Conservation (phyloP, 2,888 invertebrate species). For the Dorcus hopei region DNA sequence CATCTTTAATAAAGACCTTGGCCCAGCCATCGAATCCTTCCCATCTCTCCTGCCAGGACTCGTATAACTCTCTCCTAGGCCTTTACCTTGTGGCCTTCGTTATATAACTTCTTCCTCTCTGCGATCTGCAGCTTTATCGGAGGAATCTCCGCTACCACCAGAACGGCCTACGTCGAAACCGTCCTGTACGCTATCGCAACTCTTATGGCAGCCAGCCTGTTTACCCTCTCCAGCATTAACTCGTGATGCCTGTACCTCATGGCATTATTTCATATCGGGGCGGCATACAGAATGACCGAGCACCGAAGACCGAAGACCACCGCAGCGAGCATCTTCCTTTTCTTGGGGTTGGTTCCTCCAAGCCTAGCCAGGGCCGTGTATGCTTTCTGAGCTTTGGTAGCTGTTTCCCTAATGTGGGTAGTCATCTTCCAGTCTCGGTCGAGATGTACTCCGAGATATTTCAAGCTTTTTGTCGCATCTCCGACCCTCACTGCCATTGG, state of each 20-base stretch:
- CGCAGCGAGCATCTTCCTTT: neutral
- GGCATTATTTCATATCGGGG: no score
- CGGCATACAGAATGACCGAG: no score
- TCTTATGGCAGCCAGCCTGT: no score
- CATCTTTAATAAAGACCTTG: neutral
- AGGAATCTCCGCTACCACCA: no score
- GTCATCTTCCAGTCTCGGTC: no score
- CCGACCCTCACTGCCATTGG: neutral
- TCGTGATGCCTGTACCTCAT: no score
- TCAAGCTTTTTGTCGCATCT: neutral
- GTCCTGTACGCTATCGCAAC: no score
- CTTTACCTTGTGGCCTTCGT: no score
- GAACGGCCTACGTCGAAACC: neutral
- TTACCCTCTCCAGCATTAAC: no score
- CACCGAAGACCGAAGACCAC: no score
- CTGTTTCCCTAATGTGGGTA: neutral
- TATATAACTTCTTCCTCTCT: neutral
- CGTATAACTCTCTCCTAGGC: no score
- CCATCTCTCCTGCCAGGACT: neutral
- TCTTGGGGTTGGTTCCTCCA: neutral
- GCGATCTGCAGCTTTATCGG: neutral
- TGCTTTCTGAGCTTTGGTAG: neutral
- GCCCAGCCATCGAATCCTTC: neutral
- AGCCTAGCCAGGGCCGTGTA: neutral
- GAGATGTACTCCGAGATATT: no score